Evolutionary conservation across 2,797 vertebrate species (phyloP).

Genomic region (Petrocephalus sullivani): DNA sequence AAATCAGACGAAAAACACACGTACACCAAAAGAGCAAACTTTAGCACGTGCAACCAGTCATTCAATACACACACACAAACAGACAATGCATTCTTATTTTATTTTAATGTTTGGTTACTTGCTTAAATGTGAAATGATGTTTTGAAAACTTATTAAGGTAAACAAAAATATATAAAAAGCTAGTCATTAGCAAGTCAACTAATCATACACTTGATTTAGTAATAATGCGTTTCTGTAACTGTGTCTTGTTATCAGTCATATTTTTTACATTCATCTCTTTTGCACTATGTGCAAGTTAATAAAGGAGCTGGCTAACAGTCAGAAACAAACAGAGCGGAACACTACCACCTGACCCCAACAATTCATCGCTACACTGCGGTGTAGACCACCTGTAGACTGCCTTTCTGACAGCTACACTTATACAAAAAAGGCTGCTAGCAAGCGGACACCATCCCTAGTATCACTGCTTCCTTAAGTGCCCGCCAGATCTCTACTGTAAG

Average conservation of each 20-base stretch:
- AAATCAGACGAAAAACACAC: slow-evolving; percentile 9
- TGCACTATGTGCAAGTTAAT: background rate
- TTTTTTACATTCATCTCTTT: background rate
- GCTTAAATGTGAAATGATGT: background rate
- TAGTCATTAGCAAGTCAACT: background rate
- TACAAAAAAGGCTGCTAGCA: background rate
- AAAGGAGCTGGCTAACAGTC: background rate
- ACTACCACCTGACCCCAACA: background rate
- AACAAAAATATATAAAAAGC: background rate
- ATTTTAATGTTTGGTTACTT: background rate
- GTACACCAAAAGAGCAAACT: background rate
- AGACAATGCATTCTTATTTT: background rate
- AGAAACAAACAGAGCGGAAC: background rate
- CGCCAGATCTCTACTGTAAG: background rate
- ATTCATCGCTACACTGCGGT: background rate
- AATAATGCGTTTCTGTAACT: background rate
- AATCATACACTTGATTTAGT: background rate
- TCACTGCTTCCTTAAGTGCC: background rate
- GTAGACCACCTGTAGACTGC: background rate
- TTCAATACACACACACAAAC: background rate
- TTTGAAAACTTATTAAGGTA: background rate
- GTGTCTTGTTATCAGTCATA: background rate
- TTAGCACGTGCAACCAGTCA: background rate
- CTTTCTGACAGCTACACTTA: background rate
- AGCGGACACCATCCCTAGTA: background rate